These are phyloP conservation scores for Gallirallus australis DNA, from an alignment of 2,797 vertebrate species.

Conservation along the genomic window DNA sequence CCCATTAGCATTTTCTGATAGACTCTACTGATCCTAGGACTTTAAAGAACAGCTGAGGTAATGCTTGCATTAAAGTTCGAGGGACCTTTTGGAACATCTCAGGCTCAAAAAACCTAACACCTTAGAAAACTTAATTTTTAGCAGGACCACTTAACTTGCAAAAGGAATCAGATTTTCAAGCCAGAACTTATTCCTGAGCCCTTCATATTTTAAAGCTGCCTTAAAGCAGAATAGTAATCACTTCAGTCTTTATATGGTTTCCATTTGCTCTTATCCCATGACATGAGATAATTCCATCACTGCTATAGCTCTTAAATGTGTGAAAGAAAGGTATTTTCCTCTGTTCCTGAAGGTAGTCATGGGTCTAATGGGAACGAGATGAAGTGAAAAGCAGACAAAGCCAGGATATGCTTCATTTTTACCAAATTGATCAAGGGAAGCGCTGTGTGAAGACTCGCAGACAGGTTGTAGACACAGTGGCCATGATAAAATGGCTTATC, in stretches of 20 bases:
- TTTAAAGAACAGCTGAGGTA: neutral
- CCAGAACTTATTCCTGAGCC: neutral
- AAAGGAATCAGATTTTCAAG: neutral
- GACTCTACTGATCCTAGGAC: neutral
- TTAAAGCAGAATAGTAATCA: neutral
- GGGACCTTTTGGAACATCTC: neutral
- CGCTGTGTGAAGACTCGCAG: rapidly evolving
- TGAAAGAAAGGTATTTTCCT: neutral
- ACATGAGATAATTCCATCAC: neutral
- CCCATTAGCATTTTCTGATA: slow-evolving; percentile 4
- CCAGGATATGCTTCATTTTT: neutral
- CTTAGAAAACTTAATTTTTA: neutral
- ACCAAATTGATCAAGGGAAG: neutral
- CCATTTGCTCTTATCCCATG: neutral
- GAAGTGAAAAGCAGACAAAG: neutral
- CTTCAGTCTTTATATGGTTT: neutral
- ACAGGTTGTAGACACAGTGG: neutral
- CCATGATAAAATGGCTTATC: neutral
- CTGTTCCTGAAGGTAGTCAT: neutral
- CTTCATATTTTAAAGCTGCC: neutral
- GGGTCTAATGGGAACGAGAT: neutral
- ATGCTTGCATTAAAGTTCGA: neutral
- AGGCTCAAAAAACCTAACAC: neutral
- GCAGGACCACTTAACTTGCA: neutral
- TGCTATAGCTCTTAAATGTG: neutral